These are phyloP conservation scores for Wiebesia pumilae DNA, from an alignment of 1,140 invertebrate genomes.

Conservation along the genomic window DNA sequence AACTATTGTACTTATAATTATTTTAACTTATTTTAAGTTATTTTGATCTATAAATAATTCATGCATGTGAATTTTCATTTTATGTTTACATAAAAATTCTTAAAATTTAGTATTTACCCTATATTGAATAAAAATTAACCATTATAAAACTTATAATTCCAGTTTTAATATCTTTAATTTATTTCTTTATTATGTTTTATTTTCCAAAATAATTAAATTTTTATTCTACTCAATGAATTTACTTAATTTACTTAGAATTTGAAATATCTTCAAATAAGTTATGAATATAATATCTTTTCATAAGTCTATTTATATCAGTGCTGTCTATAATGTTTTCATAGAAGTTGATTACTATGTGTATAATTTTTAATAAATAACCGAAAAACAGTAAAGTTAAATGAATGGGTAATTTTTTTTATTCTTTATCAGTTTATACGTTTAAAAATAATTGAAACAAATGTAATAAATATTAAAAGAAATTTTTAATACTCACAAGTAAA, in stretches of 20 bases:
- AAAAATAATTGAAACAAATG: too few relatives aligned
- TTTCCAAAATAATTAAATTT: background rate
- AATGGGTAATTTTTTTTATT: background rate
- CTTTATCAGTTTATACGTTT: too few relatives aligned
- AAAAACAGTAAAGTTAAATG: background rate
- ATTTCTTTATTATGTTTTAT: background rate
- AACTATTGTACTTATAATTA: background rate
- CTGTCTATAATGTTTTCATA: background rate
- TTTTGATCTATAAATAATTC: background rate
- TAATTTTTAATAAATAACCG: conserved; percentile 3
- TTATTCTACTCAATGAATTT: background rate
- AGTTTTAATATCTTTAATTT: background rate
- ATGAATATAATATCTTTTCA: background rate
- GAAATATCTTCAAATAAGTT: background rate
- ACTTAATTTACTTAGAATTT: background rate
- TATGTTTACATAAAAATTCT: background rate
- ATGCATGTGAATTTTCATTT: background rate
- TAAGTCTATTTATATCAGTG: background rate
- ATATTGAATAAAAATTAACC: background rate
- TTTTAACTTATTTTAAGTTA: conserved; percentile 10
- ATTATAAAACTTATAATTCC: background rate
- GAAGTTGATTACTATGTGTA: background rate
- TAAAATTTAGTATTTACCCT: background rate
- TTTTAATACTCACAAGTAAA: too few relatives aligned
- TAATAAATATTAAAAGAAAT: too few relatives aligned